Evolutionary conservation across 2,113 vertebrate genomes (phyloP).

Genomic region (Epinephelus cyanopodus): DNA sequence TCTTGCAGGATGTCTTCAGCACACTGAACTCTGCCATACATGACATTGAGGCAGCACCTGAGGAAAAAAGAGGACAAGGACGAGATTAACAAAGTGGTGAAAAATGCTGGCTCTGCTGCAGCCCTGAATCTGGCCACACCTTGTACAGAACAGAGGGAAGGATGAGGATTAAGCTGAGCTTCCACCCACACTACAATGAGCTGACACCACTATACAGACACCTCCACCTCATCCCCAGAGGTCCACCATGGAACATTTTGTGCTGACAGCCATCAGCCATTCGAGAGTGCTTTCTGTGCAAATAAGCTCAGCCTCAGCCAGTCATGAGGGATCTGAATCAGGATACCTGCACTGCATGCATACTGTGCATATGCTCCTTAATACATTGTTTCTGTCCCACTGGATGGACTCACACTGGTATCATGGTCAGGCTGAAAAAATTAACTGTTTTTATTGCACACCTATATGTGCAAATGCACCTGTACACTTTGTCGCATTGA

Average conservation of each 20-base stretch:
- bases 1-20: neutral
- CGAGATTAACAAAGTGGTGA: constrained; percentile 17
- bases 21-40: neutral
- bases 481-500: neutral
- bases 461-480: neutral
- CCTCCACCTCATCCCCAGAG: neutral
- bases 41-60: neutral
- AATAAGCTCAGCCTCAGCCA: neutral
- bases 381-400: neutral
- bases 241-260: neutral
- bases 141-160: constrained; percentile 8
- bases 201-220: constrained; percentile 22
- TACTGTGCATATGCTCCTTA: neutral
- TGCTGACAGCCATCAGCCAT: neutral
- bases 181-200: constrained; percentile 15
- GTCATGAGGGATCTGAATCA: neutral
- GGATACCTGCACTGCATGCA: neutral
- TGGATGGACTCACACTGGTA: neutral
- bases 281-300: neutral
- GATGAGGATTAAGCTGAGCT: constrained; percentile 44
- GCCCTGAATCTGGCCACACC: constrained; percentile 24
- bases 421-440: neutral
- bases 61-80: neutral
- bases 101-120: constrained; percentile 38
- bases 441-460: no score